A percentile compares a stretch with the other conserved stretches of the same genome.
These are phyloP conservation scores for Pavo muticus DNA, from an alignment of 2,113 vertebrate genomes.

Conservation along the genomic window DNA sequence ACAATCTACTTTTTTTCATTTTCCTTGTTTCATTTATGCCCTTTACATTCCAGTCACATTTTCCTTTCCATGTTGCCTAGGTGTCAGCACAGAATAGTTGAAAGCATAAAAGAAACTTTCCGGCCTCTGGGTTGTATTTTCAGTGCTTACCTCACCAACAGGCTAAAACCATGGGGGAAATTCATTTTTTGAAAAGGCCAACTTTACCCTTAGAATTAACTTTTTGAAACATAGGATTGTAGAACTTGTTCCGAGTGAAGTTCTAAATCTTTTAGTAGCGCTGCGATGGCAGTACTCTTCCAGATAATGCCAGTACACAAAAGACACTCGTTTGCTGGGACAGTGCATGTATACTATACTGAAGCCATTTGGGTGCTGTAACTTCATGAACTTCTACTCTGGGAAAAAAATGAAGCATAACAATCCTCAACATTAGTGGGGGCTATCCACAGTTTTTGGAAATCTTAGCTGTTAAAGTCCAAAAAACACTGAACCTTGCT, in stretches of 20 bases:
- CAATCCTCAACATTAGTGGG: background rate
- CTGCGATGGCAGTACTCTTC: background rate
- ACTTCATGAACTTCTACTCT: background rate
- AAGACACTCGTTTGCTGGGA: background rate
- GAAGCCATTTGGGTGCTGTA: background rate
- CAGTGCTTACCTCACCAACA: slow-evolving; percentile 36
- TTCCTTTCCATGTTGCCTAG: slow-evolving; percentile 55
- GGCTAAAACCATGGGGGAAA: slow-evolving; percentile 2
- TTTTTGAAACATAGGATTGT: background rate
- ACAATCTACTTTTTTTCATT: slow-evolving; percentile 39
- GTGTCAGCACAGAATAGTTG: slow-evolving; percentile 28
- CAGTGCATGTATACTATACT: background rate
- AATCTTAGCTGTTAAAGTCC: background rate
- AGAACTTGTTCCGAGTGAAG: background rate
- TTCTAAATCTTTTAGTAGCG: background rate
- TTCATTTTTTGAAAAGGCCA: background rate
- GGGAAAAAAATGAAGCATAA: background rate
- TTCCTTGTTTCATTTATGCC: slow-evolving; percentile 33
- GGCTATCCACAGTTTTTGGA: background rate
- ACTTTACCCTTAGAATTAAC: background rate
- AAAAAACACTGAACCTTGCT: background rate
- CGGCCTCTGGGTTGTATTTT: slow-evolving; percentile 15
- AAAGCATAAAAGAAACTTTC: slow-evolving; percentile 46
- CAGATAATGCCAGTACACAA: background rate
- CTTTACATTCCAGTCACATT: slow-evolving; percentile 62